Base-by-base conservation (phyloP, 2,113 vertebrate species). In the Macheiramphus alcinus region DNA sequence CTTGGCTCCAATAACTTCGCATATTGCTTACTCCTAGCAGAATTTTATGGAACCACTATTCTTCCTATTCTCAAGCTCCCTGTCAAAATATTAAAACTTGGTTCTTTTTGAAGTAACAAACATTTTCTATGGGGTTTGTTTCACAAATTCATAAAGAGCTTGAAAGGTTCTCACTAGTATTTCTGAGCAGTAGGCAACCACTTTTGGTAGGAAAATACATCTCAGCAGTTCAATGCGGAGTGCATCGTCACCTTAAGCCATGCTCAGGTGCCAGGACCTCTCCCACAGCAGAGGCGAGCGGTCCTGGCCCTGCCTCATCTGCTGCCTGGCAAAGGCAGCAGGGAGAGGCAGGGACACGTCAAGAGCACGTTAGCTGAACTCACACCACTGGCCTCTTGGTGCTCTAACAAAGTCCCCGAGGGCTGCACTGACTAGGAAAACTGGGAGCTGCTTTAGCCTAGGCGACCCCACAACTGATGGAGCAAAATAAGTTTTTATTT, bases 221-320 rank as follows among this genome's bases (percentile, higher is more conserved):
- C 75, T 59, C 55, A 47, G 40, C 63, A 48, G 55, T 13, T 65
- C 23, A 26, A 36, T 7, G 23, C 8, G 1, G 42, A 62, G 47
- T 0, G 0, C 16, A 43, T 52, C 4, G 0, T 13, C 52, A 29
- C 70, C 48, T 43, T 23, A 36, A 94, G 73, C 50, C 40, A 13
- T 0, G 1, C 40, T 21, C 31, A 47, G 83, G 61, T 71, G 50
- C 43, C 79, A 59, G 62, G 32, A 92, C 43, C 61, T 42, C 29
- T 75, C 31, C 52, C 0, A 0, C 47, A 45, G 50, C 5, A 6
- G 16, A 62, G 61, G 20, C 1, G 3, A 88, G 71, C 6, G 2
- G 38, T 34, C 45, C 40, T 1, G 1, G 63, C 27, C 40, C 26
- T 27, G 58, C 50, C 48, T 43, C 43, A 11, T 25, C 63, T n/a